These are phyloP conservation scores for Formica exsecta DNA, from an alignment of 1,140 invertebrate species.

Conservation along the genomic window DNA sequence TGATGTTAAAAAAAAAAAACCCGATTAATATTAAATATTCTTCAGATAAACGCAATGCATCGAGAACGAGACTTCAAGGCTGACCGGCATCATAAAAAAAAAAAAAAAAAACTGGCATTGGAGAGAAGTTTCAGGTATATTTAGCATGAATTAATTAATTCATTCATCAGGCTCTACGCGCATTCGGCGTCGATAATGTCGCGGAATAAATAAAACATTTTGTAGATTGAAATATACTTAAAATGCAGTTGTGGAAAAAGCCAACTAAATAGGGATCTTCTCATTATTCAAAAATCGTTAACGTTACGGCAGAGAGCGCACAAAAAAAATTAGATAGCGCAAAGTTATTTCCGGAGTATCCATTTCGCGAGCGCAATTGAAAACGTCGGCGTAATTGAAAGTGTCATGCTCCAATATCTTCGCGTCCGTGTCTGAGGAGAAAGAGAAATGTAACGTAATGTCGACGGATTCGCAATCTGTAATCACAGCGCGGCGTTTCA, in stretches of 20 bases:
- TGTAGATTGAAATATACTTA: no score
- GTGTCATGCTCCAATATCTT: constrained; percentile 56
- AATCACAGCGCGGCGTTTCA: neutral
- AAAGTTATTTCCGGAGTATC: neutral
- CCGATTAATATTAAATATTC: constrained; percentile 11
- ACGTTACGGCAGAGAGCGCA: constrained; percentile 9
- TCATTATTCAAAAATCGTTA: neutral
- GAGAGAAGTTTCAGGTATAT: neutral
- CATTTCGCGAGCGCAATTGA: constrained; percentile 20
- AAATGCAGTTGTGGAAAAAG: no score
- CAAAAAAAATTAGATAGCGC: neutral
- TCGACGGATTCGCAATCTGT: neutral
- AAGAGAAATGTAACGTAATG: constrained; percentile 48
- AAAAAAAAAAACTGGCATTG: no score
- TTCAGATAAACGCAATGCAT: neutral
- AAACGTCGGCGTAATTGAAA: constrained; percentile 22
- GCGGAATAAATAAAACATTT: neutral
- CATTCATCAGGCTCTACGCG: neutral
- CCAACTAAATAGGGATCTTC: neutral
- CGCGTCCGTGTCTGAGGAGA: neutral
- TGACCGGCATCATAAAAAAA: neutral
- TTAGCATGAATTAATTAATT: constrained; percentile 15
- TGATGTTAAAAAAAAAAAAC: constrained; percentile 19
- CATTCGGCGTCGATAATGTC: neutral
- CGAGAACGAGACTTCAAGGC: neutral